phyloP scores from a whole-genome alignment of 2,113 vertebrate genomes.

The Poecilia latipinna region DNA sequence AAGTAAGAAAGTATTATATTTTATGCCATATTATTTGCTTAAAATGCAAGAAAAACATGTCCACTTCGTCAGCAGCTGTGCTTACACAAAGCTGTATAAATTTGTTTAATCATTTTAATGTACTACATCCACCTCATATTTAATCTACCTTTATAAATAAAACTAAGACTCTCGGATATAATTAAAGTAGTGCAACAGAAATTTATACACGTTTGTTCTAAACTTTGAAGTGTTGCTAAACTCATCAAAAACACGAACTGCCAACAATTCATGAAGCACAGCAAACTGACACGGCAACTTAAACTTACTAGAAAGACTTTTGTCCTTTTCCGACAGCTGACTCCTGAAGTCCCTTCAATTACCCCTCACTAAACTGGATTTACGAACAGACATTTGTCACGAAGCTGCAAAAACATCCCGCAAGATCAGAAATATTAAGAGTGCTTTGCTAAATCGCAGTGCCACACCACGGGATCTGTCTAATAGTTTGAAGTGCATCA shows the following conservation, averaged over 20 bases:
- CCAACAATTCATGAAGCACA: constrained; percentile 30
- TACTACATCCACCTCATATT: background rate
- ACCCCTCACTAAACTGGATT: constrained; percentile 73
- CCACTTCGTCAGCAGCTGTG: background rate
- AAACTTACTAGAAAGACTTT: constrained; percentile 61
- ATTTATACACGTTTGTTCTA: constrained; percentile 37
- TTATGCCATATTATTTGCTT: background rate
- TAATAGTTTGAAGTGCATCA: constrained; percentile 66
- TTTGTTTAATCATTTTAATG: background rate
- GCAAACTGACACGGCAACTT: constrained; percentile 46
- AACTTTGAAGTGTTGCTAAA: constrained; percentile 1
- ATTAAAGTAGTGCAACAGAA: constrained; percentile 22
- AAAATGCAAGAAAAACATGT: background rate
- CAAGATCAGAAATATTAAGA: constrained; percentile 55
- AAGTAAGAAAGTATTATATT: background rate
- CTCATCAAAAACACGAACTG: constrained; percentile 38
- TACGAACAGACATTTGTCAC: constrained; percentile 73
- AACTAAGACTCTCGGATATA: constrained; percentile 2
- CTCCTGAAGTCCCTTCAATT: constrained; percentile 67
- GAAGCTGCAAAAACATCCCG: constrained; percentile 64
- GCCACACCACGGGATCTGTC: constrained; percentile 65
- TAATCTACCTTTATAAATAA: constrained; percentile 12
- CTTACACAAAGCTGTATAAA: background rate
- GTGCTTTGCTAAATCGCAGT: constrained; percentile 67
- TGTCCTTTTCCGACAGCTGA: constrained; percentile 62